phyloP scores from a whole-genome alignment of 1,140 invertebrate genomes.

The Pristionchus pacificus region DNA sequence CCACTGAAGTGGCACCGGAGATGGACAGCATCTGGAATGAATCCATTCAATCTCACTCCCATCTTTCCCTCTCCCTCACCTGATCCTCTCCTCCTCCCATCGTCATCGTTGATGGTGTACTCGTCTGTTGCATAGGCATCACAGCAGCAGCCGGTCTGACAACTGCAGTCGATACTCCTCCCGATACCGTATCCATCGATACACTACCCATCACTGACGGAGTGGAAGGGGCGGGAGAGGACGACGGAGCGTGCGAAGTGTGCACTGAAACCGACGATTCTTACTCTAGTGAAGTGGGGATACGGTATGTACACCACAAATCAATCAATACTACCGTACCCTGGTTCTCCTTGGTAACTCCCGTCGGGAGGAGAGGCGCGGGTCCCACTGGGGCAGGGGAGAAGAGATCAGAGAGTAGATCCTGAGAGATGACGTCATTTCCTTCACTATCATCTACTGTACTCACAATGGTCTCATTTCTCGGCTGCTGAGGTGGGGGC shows the following conservation, averaged over 20 bases:
- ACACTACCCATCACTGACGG: neutral
- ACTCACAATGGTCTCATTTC: neutral
- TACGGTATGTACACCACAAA: neutral
- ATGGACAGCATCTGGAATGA: slow-evolving; percentile 8
- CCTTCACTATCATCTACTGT: neutral
- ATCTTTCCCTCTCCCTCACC: neutral
- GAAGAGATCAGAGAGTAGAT: neutral
- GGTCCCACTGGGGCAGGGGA: neutral
- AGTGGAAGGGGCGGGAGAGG: no score
- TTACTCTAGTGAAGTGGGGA: no score
- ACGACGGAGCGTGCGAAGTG: no score
- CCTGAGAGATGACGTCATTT: neutral
- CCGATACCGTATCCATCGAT: neutral
- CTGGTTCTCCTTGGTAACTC: neutral
- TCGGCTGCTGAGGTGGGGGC: no score
- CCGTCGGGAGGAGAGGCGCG: neutral
- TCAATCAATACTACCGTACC: neutral
- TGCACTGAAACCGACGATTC: neutral
- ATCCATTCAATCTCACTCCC: neutral
- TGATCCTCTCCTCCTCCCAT: neutral
- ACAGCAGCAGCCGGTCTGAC: slow-evolving; percentile 12
- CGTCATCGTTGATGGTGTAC: neutral
- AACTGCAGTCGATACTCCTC: neutral
- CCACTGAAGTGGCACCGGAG: neutral
- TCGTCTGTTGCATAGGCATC: slow-evolving; percentile 9